Percentiles rank a stretch among this genome's conserved stretches.
phyloP scores from a whole-genome alignment of 2,797 vertebrate genomes.

The Hylomyscus alleni region DNA sequence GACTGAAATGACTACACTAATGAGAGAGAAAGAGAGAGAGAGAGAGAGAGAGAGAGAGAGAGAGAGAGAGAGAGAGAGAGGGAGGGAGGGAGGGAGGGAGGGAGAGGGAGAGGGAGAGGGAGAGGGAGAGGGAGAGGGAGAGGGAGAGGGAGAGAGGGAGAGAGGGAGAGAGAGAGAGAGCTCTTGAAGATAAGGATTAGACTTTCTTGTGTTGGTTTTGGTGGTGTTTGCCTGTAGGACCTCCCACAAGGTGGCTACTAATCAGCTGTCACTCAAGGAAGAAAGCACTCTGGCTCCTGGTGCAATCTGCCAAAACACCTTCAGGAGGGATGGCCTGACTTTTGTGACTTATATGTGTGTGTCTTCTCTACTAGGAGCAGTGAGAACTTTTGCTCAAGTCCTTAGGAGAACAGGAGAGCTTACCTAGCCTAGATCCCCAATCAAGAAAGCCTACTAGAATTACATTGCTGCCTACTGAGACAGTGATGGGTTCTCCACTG shows the following conservation, averaged over 20 bases:
- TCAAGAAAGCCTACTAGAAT: conserved; percentile 49
- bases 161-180: no score
- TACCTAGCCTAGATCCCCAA: conserved; percentile 63
- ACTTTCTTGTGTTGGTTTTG: conserved; percentile 32
- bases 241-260: conserved; percentile 82
- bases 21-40: no score
- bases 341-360: conserved; percentile 46
- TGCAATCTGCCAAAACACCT: conserved; percentile 54
- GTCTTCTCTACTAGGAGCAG: conserved; percentile 69
- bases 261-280: conserved; percentile 84
- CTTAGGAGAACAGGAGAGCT: conserved; percentile 69
- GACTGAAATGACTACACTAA: conserved; percentile 46
- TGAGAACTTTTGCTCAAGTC: conserved; percentile 65
- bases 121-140: no score
- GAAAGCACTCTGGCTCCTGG: conserved; percentile 41
- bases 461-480: neutral
- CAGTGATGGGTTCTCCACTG: conserved; percentile 2
- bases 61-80: no score
- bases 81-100: no score
- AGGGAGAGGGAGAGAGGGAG: no score
- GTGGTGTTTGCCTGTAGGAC: neutral
- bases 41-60: no score
- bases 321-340: conserved; percentile 72
- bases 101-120: no score
- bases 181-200: conserved; percentile 2